Conservation (phyloP, 1,140 invertebrate genomes). For the Thaumatotibia leucotreta region DNA sequence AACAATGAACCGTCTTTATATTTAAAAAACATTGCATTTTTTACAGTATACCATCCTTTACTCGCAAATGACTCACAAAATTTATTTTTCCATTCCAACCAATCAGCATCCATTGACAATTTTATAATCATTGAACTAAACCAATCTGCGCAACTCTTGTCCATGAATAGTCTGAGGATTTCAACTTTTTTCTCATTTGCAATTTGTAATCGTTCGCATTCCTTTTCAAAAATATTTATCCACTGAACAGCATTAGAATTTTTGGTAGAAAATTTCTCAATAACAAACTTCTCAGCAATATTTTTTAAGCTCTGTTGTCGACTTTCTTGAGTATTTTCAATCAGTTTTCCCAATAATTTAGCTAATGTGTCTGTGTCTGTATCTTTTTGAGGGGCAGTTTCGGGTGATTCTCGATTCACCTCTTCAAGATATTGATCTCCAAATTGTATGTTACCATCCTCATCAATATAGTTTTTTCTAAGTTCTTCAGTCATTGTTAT, state of each 20-base stretch:
- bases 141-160: conserved; percentile 40
- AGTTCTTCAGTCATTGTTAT: conserved; percentile 29
- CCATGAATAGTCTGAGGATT: conserved; percentile 36
- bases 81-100: conserved; percentile 32
- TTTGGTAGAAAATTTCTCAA: conserved; percentile 32
- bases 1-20: conserved; percentile 41
- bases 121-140: conserved; percentile 36
- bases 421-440: conserved; percentile 30
- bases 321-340: conserved; percentile 23
- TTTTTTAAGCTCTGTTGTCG: conserved; percentile 29
- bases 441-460: conserved; percentile 32
- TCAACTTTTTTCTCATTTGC: conserved; percentile 36
- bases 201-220: conserved; percentile 39
- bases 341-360: conserved; percentile 27
- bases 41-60: conserved; percentile 32
- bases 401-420: conserved; percentile 3
- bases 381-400: neutral
- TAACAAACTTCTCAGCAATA: no score
- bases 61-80: conserved; percentile 34
- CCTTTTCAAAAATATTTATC: conserved; percentile 39
- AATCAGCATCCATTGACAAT: conserved; percentile 28
- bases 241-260: conserved; percentile 31
- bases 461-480: conserved; percentile 26
- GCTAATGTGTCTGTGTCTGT: conserved; percentile 18
- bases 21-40: conserved; percentile 32